These are phyloP conservation scores for Brachionichthys hirsutus DNA, from an alignment of 2,113 vertebrate genomes.

Conservation along the genomic window DNA sequence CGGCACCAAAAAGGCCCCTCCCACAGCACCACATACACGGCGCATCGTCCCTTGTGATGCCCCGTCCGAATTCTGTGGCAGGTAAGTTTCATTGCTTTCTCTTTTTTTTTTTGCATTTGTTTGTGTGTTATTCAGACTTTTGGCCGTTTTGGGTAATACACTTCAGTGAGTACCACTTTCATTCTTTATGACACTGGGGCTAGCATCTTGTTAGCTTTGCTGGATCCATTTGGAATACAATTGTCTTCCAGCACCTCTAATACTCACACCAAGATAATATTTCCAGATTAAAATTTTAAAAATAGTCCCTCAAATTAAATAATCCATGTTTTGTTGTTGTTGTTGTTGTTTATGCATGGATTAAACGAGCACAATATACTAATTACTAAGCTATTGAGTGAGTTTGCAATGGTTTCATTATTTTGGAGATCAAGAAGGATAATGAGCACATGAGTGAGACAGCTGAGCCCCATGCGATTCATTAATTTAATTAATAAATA, in stretches of 20 bases:
- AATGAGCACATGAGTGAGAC: conserved; percentile 55
- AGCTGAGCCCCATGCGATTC: conserved; percentile 53
- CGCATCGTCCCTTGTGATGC: conserved; percentile 86
- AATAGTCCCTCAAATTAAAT: conserved; percentile 11
- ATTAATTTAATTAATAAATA: conserved; percentile 52
- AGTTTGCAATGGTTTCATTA: conserved; percentile 31
- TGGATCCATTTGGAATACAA: conserved; percentile 10
- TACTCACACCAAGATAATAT: conserved; percentile 9
- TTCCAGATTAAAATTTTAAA: conserved; percentile 5
- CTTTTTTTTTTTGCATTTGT: neutral
- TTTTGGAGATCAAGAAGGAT: conserved; percentile 40
- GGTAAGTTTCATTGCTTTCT: conserved; percentile 79
- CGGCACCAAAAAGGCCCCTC: conserved; percentile 74
- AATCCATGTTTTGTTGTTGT: conserved; percentile 12
- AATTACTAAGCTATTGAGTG: conserved; percentile 29
- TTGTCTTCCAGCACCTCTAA: neutral
- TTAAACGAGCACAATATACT: conserved; percentile 25
- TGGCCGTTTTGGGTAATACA: too few species aligned
- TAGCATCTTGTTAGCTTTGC: neutral
- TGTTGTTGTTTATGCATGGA: conserved; percentile 8
- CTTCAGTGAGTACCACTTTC: neutral
- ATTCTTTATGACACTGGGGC: neutral
- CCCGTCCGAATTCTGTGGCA: conserved; percentile 97
- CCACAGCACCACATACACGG: conserved; percentile 77
- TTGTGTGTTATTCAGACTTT: neutral